These are phyloP conservation scores for Pterostichus madidus DNA, from an alignment of 2,888 invertebrate species.

Conservation along the genomic window DNA sequence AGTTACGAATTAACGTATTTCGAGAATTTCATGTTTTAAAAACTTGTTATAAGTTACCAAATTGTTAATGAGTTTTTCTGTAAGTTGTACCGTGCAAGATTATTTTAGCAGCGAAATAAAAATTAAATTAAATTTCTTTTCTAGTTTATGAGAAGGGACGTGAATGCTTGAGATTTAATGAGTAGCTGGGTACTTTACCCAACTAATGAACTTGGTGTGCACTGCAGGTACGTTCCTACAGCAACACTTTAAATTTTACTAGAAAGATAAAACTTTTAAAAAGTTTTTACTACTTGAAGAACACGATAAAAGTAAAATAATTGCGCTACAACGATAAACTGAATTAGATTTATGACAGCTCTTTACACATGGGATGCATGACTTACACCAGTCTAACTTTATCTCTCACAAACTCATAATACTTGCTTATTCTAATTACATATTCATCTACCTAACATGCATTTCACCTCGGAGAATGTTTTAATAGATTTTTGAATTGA, in stretches of 20 bases:
- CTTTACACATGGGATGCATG: too few relatives aligned
- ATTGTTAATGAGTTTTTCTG: constrained; percentile 22
- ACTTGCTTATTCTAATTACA: too few relatives aligned
- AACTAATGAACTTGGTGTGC: constrained; percentile 60
- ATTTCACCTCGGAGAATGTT: too few relatives aligned
- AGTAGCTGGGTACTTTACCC: constrained; percentile 30
- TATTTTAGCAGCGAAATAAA: constrained; percentile 34
- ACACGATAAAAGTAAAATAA: constrained; percentile 57
- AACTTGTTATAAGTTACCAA: constrained; percentile 5
- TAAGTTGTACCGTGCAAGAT: neutral
- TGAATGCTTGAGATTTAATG: constrained; percentile 58
- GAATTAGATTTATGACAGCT: constrained; percentile 5
- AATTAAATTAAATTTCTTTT: constrained; percentile 48
- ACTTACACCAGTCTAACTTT: too few relatives aligned
- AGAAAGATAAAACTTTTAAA: constrained; percentile 56
- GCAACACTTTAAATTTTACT: constrained; percentile 37
- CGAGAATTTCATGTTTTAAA: neutral
- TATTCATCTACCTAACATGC: too few relatives aligned
- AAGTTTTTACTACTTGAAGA: constrained; percentile 53
- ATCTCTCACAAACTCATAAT: too few relatives aligned
- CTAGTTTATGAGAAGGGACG: constrained; percentile 45
- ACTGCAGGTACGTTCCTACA: constrained; percentile 15
- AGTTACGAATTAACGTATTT: neutral
- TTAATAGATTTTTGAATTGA: too few relatives aligned
- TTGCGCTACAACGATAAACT: constrained; percentile 39